Percentiles rank a stretch among this genome's conserved stretches.
These are phyloP conservation scores for Artemia franciscana DNA, from an alignment of 1,140 invertebrate genomes.

Conservation along the genomic window DNA sequence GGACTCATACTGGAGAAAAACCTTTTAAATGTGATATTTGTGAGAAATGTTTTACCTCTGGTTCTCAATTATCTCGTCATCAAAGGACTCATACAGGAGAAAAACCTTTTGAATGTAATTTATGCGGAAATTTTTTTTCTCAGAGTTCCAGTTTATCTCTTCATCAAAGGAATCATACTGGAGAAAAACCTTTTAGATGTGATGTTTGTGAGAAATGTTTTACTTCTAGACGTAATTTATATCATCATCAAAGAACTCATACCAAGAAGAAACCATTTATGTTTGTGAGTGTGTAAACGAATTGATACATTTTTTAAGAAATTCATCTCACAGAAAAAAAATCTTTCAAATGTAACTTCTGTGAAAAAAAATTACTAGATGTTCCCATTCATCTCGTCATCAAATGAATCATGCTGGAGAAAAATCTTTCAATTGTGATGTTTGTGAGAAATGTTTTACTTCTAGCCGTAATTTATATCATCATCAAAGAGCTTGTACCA, in stretches of 20 bases:
- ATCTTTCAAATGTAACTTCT: slow-evolving; percentile 20
- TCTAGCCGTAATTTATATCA: neutral
- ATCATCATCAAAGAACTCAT: neutral
- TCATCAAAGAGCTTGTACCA: neutral
- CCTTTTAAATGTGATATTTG: slow-evolving; percentile 6
- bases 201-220: slow-evolving; percentile 33
- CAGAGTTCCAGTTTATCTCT: slow-evolving; percentile 11
- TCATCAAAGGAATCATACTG: slow-evolving; percentile 10
- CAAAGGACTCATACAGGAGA: slow-evolving; percentile 23
- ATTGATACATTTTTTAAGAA: too few species aligned
- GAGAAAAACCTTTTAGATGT: slow-evolving; percentile 31
- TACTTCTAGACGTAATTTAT: neutral
- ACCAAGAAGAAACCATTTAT: neutral
- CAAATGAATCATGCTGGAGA: slow-evolving; percentile 17
- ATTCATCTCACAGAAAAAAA: slow-evolving; percentile 26
- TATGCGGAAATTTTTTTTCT: slow-evolving; percentile 14
- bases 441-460: slow-evolving; percentile 30
- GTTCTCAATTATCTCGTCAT: neutral
- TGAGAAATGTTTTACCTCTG: slow-evolving; percentile 2
- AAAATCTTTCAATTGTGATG: slow-evolving; percentile 30
- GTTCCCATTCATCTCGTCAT: slow-evolving; percentile 9
- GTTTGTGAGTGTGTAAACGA: too few species aligned
- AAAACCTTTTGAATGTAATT: slow-evolving; percentile 22
- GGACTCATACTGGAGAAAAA: slow-evolving; percentile 42
- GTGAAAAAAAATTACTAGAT: slow-evolving; percentile 14